Evolutionary conservation across 2,797 vertebrate genomes (phyloP).

Genomic region (Rhodeus uyekii): DNA sequence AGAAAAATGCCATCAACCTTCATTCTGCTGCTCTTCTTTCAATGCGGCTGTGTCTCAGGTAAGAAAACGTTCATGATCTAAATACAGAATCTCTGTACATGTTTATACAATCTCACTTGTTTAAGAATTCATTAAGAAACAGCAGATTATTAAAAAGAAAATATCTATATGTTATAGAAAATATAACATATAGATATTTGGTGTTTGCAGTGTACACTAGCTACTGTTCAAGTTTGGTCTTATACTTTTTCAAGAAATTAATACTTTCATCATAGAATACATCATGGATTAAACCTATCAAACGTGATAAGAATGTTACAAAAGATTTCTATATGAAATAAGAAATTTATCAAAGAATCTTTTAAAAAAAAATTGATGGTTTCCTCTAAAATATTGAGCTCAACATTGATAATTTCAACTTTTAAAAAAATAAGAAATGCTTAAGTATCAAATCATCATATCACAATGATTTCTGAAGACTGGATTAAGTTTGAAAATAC

Average conservation of each 20-base stretch:
- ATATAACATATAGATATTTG: background rate
- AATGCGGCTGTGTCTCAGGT: conserved; percentile 39
- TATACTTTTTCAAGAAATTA: background rate
- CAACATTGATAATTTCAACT: background rate
- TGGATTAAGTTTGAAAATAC: background rate
- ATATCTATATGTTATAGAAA: no score
- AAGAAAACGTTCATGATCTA: background rate
- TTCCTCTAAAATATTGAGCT: background rate
- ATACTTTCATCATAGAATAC: background rate
- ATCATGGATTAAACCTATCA: background rate
- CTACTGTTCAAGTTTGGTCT: background rate
- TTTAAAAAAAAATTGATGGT: background rate
- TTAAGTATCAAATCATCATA: background rate
- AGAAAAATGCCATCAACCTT: background rate
- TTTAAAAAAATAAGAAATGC: background rate
- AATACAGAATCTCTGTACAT: background rate
- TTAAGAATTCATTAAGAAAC: no score
- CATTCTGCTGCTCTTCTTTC: conserved; percentile 36
- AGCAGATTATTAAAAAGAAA: no score
- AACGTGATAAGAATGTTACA: no score
- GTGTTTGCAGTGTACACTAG: background rate
- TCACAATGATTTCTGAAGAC: background rate
- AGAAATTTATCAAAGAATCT: background rate
- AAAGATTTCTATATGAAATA: background rate
- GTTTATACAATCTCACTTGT: no score